Base-by-base conservation (phyloP, 2,888 invertebrate species). In the Lepidocyrtoides sp. region DNA sequence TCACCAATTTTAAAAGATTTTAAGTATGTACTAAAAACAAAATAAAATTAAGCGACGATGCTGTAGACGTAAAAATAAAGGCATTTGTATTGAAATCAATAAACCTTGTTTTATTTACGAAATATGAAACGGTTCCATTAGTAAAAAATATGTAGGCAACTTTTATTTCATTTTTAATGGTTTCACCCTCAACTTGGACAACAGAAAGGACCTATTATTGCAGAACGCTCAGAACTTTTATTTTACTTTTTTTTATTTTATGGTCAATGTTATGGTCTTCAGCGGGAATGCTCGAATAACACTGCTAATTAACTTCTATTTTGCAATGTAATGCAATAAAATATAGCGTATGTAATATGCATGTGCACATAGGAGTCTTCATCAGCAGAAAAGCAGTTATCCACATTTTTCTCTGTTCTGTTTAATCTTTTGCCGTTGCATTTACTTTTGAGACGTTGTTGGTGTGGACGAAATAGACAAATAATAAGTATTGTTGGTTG, bases 251-350 rank as follows among this genome's bases (percentile, higher is more conserved):
- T 54, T 54, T 54, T 20, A 2, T 54, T 54, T 54, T 41, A 54
- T 20, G 54, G 20, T 3, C 54, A 54, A 54, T 48, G 14, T 8
- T 12, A 48, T 48, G 14, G 48, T 48, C 48, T 48, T 48, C 48
- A 8, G 14, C 2, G 14, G 44, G 63, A 26, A 63, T 66, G 48
- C 23, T 26, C 32, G 36, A 48, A 63, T 83, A 83, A 41, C 29
- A 14, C 83, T 48, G n/a, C 26, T 69, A 84, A 84, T 84, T 69
- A 84, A 69, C 23, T 14, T 60, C 17, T 51, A 20, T 84, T 66
- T 66, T n/a, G 29, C 32, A 32, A 29, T 7, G 51, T 23, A 41
- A n/a, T 4, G n/a, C 29, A 29, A 26, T 17, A 48, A 51, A 26
- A n/a, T 44, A 44, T 10, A 23, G 8, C 26, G 20, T 48, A n/a